Conservation (phyloP, 2,888 invertebrate genomes). For the Pristionchus exspectatus region DNA sequence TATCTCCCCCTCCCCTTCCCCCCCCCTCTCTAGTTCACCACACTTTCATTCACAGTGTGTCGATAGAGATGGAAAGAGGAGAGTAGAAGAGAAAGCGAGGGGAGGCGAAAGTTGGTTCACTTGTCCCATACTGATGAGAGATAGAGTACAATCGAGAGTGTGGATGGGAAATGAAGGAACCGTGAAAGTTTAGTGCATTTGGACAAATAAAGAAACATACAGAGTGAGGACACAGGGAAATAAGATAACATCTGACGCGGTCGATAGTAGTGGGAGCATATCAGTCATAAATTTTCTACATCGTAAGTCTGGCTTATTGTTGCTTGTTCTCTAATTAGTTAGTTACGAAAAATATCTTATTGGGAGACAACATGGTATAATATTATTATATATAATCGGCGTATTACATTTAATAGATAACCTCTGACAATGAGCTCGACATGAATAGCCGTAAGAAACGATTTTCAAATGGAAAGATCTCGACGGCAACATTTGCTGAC, state of each 20-base stretch:
- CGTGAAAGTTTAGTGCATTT: not conserved
- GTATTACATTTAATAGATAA: too few species aligned
- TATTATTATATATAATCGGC: too few species aligned
- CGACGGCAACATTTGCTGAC: not conserved
- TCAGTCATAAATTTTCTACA: not conserved
- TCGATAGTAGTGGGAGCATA: not conserved
- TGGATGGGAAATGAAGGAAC: not conserved
- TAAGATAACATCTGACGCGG: not conserved
- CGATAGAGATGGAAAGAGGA: constrained; percentile 24
- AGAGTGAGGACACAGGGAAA: not conserved
- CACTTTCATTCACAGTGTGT: constrained; percentile 40
- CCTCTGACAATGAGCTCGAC: too few species aligned
- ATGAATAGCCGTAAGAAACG: too few species aligned
- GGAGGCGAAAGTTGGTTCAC: constrained; percentile 33
- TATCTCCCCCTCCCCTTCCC: not conserved
- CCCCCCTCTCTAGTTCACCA: constrained; percentile 13
- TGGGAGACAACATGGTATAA: too few species aligned
- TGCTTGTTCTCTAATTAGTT: too few species aligned
- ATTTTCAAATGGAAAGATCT: too few species aligned
- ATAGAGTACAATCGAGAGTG: not conserved
- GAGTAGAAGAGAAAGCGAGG: not conserved
- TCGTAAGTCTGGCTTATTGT: not conserved
- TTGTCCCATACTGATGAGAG: not conserved
- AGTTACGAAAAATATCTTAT: too few species aligned
- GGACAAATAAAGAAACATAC: not conserved